These are phyloP conservation scores for Melikaiella ostensackeni DNA, from an alignment of 2,888 invertebrate species.

Conservation along the genomic window DNA sequence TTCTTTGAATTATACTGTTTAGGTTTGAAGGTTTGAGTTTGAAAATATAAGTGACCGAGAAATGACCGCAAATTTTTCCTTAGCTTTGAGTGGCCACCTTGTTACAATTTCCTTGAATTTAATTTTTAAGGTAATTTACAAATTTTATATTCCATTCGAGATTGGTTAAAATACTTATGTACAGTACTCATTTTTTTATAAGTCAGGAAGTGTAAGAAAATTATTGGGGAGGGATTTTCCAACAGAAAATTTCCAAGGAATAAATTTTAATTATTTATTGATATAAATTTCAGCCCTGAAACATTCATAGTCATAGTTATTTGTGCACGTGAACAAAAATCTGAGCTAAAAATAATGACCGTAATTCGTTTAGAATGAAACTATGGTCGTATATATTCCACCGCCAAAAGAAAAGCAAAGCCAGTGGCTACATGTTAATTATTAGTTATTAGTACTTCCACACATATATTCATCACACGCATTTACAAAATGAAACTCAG, in stretches of 20 bases:
- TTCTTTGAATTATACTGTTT: too few relatives aligned
- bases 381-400: not conserved
- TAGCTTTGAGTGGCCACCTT: too few relatives aligned
- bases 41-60: too few relatives aligned
- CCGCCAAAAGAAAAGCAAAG: not conserved
- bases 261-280: not conserved
- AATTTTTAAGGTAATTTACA: too few relatives aligned
- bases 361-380: not conserved
- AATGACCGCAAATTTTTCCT: too few relatives aligned
- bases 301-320: not conserved
- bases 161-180: too few relatives aligned
- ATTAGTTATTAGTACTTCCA: not conserved
- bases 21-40: too few relatives aligned
- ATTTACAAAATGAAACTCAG: not conserved
- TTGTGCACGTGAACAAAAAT: not conserved
- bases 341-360: slow-evolving; percentile 9
- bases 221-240: not conserved
- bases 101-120: too few relatives aligned
- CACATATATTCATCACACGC: not conserved
- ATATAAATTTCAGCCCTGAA: not conserved
- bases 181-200: not conserved
- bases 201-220: not conserved
- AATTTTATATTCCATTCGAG: too few relatives aligned
- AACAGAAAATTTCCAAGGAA: not conserved
- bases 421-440: slow-evolving; percentile 3